Percentiles rank a stretch among this genome's conserved stretches.
Evolutionary conservation across 2,797 vertebrate genomes (phyloP).

Genomic region (Orestias chungarensis): DNA sequence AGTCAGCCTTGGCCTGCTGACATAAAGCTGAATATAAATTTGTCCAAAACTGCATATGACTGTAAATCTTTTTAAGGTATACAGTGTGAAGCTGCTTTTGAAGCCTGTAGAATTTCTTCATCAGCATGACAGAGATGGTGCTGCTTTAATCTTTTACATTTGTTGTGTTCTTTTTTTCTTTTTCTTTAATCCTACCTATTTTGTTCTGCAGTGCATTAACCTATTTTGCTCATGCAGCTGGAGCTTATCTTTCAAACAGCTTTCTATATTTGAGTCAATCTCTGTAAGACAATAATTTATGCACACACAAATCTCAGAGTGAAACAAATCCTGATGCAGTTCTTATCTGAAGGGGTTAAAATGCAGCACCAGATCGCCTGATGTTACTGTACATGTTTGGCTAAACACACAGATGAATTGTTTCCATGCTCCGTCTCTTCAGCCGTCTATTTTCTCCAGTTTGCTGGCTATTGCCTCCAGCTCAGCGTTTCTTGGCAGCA

Average conservation of each 20-base stretch:
- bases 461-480: constrained; percentile 52
- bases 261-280: constrained; percentile 34
- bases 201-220: constrained; percentile 60
- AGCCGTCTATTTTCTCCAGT: constrained; percentile 40
- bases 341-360: constrained; percentile 53
- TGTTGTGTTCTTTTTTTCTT: constrained; percentile 33
- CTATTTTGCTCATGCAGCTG: constrained; percentile 50
- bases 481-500: constrained; percentile 60
- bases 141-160: constrained; percentile 61
- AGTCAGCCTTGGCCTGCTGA: constrained; percentile 15
- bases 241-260: constrained; percentile 38
- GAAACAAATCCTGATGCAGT: constrained; percentile 37
- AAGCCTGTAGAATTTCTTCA: constrained; percentile 50
- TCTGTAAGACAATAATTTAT: constrained; percentile 27
- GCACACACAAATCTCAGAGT: constrained; percentile 14
- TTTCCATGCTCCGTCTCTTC: constrained; percentile 40
- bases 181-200: constrained; percentile 44
- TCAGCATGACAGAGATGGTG: constrained; percentile 52
- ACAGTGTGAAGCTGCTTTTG: constrained; percentile 47
- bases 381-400: constrained; percentile 32
- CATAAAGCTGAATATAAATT: constrained; percentile 57
- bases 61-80: constrained; percentile 57
- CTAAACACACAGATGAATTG: constrained; percentile 30
- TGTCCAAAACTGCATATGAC: constrained; percentile 46
- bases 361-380: constrained; percentile 19